Evolutionary conservation across 2,888 invertebrate species (phyloP).

Genomic region (Brenthis hecate): DNA sequence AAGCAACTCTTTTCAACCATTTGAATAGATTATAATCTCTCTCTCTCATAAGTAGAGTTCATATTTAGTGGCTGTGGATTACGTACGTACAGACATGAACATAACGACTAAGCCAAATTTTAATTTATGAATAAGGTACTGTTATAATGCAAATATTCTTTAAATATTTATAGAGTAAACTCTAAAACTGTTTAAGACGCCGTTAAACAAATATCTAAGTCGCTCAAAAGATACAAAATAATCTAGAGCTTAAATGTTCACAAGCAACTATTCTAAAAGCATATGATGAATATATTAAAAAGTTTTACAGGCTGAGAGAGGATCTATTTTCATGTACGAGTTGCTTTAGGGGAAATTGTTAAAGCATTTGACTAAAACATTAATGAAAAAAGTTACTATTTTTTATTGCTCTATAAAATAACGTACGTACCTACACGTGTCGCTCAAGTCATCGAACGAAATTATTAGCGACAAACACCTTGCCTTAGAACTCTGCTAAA

Average conservation of each 20-base stretch:
- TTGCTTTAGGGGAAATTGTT: constrained; percentile 10
- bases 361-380: constrained; percentile 4
- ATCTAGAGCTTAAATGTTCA: constrained; percentile 6
- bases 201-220: constrained; percentile 1
- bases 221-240: constrained; percentile 17
- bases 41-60: too few species aligned
- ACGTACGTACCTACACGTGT: too few species aligned
- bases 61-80: too few species aligned
- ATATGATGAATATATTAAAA: constrained; percentile 26
- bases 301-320: constrained; percentile 5
- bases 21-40: too few species aligned
- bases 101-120: too few species aligned
- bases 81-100: too few species aligned
- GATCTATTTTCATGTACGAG: constrained; percentile 13
- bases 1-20: too few species aligned
- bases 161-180: background rate
- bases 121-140: too few species aligned
- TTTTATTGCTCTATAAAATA: too few species aligned
- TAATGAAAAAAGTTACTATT: constrained; percentile 9
- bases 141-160: background rate
- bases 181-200: constrained; percentile 3
- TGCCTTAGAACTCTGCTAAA: too few species aligned
- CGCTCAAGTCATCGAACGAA: too few species aligned
- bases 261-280: constrained; percentile 11
- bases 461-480: too few species aligned